Base-by-base conservation (phyloP, 2,113 vertebrate species). In the Archilochus colubris region DNA sequence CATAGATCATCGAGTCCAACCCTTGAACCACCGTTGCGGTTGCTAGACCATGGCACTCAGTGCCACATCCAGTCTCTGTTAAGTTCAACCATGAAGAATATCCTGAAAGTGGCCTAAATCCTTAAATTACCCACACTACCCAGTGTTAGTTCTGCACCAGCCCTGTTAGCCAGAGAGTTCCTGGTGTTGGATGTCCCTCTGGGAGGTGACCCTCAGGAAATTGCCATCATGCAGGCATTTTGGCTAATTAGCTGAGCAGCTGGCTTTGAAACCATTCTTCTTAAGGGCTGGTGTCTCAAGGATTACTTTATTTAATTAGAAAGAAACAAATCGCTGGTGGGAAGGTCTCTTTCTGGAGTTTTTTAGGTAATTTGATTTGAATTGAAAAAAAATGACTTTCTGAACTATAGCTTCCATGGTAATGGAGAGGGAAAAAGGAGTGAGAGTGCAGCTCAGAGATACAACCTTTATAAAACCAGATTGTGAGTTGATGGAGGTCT, bases 221-320 rank as follows among this genome's bases (percentile, higher is more conserved):
- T 68, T 67, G 72, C 64, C 17, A 14, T 72, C 48, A 64, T 59
- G 44, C 63, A 66, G 54, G n/a, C 75, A 7, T 78, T 95, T 79
- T 5, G 18, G 70, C 76, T 88, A 78, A 92, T 88, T 95, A 95
- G 83, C 22, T 79, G 90, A 94, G 86, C 90, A 91, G 73, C 82
- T 96, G 94, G 59, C 83, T 91, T 94, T 92, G 82, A 68, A 92
- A 91, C 84, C 57, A 28, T 81, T 94, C 67, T 91, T 89, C 90
- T 89, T 93, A 79, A 83, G 62, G 69, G 33, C 48, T 76, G 66
- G 55, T 88, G 68, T 95, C 90, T 77, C n/a, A 87, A 88, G 90
- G 75, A 92, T 95, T 94, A 67, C 46, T 86, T 81, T 81, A 88
- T 76, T 79, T 95, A 86, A 88, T 87, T 96, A 86, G 83, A 59